Conservation (phyloP, 2,797 vertebrate genomes). For the Glossophaga mutica region DNA sequence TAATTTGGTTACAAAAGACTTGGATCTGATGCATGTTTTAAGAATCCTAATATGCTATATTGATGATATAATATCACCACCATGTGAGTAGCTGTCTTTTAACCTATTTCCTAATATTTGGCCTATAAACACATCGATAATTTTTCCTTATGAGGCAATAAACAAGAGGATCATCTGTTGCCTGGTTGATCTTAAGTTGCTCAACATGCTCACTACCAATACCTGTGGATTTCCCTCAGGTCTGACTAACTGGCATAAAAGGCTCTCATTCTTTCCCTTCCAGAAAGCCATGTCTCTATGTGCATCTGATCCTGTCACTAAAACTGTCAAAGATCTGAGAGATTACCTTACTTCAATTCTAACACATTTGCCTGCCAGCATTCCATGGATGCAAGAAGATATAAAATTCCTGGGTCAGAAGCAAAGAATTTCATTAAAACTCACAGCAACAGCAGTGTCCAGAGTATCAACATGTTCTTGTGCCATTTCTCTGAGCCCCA, state of each 20-base stretch:
- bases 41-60: neutral
- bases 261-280: neutral
- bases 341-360: neutral
- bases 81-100: neutral
- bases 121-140: neutral
- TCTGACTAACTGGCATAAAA: neutral
- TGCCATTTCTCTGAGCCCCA: neutral
- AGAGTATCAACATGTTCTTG: neutral
- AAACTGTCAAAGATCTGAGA: neutral
- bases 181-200: neutral
- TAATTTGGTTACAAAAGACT: neutral
- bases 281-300: neutral
- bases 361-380: neutral
- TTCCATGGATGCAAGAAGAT: neutral
- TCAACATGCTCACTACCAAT: neutral
- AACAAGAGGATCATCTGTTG: neutral
- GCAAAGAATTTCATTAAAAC: neutral
- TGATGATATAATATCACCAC: neutral
- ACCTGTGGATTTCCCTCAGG: neutral
- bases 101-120: neutral
- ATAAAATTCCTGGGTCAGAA: neutral
- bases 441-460: neutral
- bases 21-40: neutral
- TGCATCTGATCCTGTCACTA: neutral
- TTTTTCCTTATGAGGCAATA: neutral